phyloP scores from a whole-genome alignment of 2,888 invertebrate genomes.

The Erannis defoliaria region DNA sequence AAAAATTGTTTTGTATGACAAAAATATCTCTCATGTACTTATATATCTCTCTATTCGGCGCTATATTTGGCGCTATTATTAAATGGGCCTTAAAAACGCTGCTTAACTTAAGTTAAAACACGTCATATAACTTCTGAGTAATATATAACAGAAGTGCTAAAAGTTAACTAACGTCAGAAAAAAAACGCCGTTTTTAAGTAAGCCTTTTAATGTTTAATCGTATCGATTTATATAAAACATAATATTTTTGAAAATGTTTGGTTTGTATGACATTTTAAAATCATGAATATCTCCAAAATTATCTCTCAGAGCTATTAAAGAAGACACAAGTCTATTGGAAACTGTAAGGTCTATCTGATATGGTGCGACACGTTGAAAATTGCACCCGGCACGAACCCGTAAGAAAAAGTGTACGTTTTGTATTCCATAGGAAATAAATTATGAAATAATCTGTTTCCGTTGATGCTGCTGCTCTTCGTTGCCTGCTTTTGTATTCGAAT shows the following conservation, averaged over 20 bases:
- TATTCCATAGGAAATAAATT: no score
- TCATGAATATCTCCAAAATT: neutral
- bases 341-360: neutral
- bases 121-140: no score
- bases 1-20: neutral
- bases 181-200: no score
- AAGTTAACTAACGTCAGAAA: neutral
- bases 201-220: no score
- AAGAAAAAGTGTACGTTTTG: no score
- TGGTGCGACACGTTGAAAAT: neutral
- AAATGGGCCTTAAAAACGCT: no score
- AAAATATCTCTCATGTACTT: neutral
- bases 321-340: neutral
- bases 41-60: neutral
- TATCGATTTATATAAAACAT: neutral
- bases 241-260: neutral
- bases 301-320: neutral
- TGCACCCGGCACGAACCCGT: neutral
- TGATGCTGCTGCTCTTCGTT: no score
- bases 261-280: neutral
- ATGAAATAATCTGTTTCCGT: no score
- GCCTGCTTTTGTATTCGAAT: no score
- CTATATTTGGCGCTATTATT: neutral
- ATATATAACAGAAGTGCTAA: no score
- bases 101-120: no score